Evolutionary conservation across 1,140 invertebrate genomes (phyloP).

Genomic region (Globodera rostochiensis): DNA sequence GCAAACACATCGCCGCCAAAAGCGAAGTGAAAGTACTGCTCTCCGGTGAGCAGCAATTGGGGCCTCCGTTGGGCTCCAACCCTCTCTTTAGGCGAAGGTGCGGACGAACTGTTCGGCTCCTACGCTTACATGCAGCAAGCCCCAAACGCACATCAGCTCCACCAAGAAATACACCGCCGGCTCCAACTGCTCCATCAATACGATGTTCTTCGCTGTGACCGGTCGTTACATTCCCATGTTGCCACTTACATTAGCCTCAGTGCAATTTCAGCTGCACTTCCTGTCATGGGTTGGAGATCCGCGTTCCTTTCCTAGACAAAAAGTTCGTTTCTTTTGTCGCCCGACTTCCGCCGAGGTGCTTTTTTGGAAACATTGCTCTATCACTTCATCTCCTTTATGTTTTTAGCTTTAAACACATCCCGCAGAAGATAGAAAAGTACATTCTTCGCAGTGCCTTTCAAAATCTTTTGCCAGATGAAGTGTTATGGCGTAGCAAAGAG

Average conservation of each 20-base stretch:
- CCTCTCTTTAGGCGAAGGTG: slow-evolving; percentile 56
- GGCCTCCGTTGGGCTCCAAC: neutral
- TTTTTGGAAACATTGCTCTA: neutral
- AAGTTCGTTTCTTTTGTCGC: slow-evolving; percentile 61
- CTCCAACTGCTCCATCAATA: slow-evolving; percentile 61
- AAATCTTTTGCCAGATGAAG: slow-evolving; percentile 60
- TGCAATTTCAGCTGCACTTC: slow-evolving; percentile 47
- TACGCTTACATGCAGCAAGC: slow-evolving; percentile 64
- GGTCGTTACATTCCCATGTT: slow-evolving; percentile 18
- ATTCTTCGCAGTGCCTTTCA: slow-evolving; percentile 59
- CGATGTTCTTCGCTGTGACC: slow-evolving; percentile 63
- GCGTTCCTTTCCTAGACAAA: slow-evolving; percentile 64
- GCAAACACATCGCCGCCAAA: slow-evolving; percentile 58
- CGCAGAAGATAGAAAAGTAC: slow-evolving; percentile 59
- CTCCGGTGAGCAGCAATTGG: slow-evolving; percentile 33
- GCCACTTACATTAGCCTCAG: neutral
- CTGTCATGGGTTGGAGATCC: slow-evolving; percentile 64
- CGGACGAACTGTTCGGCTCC: slow-evolving; percentile 65
- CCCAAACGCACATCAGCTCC: slow-evolving; percentile 57
- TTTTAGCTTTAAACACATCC: slow-evolving; percentile 56
- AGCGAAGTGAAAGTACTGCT: slow-evolving; percentile 64
- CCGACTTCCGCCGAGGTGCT: slow-evolving; percentile 53
- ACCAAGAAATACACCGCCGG: slow-evolving; percentile 60
- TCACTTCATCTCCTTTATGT: neutral
- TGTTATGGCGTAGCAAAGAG: slow-evolving; percentile 63